Evolutionary conservation across 2,888 invertebrate genomes (phyloP).

Genomic region (Campoplex capitator): DNA sequence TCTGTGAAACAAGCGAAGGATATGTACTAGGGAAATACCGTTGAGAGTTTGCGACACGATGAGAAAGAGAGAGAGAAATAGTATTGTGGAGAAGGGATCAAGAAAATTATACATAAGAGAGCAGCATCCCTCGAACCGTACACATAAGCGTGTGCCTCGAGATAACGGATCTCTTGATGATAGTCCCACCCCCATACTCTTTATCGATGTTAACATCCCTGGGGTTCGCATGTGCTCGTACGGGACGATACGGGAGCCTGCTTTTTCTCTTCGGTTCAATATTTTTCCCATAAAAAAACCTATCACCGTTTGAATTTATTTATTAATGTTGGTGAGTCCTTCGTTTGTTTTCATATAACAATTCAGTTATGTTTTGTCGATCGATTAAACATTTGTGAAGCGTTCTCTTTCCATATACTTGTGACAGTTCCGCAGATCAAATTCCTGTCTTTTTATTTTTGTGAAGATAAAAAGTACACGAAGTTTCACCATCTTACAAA

Average conservation of each 20-base stretch:
- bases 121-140: slow-evolving; percentile 67
- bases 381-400: too few species aligned
- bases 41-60: slow-evolving; percentile 57
- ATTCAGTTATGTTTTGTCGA: background rate
- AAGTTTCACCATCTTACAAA: background rate
- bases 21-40: slow-evolving; percentile 47
- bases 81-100: slow-evolving; percentile 20
- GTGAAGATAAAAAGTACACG: background rate
- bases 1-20: slow-evolving; percentile 44
- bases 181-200: slow-evolving; percentile 76
- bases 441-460: background rate
- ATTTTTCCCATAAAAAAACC: background rate
- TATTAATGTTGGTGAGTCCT: background rate
- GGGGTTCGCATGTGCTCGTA: slow-evolving; percentile 11
- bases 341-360: background rate
- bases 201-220: slow-evolving; percentile 60
- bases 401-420: too few species aligned
- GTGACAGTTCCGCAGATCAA: too few species aligned
- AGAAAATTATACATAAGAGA: slow-evolving; percentile 46
- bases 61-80: slow-evolving; percentile 51
- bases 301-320: background rate
- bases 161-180: slow-evolving; percentile 83
- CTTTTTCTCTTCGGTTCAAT: background rate
- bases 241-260: background rate
- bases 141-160: slow-evolving; percentile 81